Evolutionary conservation across 2,113 vertebrate species (phyloP).

Genomic region (Axis porcinus): DNA sequence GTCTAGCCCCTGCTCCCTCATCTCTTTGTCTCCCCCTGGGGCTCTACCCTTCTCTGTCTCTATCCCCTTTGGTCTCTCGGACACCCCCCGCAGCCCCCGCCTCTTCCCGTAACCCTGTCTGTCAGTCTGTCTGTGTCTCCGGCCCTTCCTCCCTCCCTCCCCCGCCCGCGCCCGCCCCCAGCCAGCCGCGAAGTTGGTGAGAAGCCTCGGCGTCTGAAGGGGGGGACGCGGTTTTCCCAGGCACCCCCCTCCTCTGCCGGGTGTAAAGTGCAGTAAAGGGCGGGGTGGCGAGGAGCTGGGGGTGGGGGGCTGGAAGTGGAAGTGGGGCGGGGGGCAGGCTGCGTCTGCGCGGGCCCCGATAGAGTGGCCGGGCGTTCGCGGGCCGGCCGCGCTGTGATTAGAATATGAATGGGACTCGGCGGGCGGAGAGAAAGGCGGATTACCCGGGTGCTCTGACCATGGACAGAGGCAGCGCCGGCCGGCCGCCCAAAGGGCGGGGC

Average conservation of each 20-base stretch:
- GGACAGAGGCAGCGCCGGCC: conserved; percentile 90
- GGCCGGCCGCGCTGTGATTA: conserved; percentile 99
- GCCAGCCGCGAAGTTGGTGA: conserved; percentile 41
- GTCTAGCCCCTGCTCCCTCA: conserved; percentile 12
- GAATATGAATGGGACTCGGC: conserved; percentile 99
- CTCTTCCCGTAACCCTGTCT: conserved; percentile 51
- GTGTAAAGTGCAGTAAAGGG: conserved; percentile 25
- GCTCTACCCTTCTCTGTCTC: conserved; percentile 30
- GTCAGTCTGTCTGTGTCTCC: conserved; percentile 54
- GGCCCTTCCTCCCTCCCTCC: not conserved
- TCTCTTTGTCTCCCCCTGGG: conserved; percentile 61
- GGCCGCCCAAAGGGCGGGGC: conserved; percentile 45
- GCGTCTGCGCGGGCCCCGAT: conserved; percentile 88
- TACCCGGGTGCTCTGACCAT: conserved; percentile 96
- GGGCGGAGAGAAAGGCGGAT: conserved; percentile 97
- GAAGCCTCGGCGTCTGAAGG: conserved; percentile 22
- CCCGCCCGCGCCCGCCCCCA: not conserved
- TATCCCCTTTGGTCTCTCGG: not conserved
- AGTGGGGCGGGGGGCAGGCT: conserved; percentile 92
- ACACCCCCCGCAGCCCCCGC: not conserved
- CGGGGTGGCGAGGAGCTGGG: conserved; percentile 32
- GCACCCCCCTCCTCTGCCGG: conserved; percentile 56
- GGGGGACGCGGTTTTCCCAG: conserved; percentile 68
- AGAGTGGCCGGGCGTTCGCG: conserved; percentile 92
- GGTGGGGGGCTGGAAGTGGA: conserved; percentile 72